Evolutionary conservation across 2,888 invertebrate species (phyloP).

Genomic region (Dryobota labecula): DNA sequence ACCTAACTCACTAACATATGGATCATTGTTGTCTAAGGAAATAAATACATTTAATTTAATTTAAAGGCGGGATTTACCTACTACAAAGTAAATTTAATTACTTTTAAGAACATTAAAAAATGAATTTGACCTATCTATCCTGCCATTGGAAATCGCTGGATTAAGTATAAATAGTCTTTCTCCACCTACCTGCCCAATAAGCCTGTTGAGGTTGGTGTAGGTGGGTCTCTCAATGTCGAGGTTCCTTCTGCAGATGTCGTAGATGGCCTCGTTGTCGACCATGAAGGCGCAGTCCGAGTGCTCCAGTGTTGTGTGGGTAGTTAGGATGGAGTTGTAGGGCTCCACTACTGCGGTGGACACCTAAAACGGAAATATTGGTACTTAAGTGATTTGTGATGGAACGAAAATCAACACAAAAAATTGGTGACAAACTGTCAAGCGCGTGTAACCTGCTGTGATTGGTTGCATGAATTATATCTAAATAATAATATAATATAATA

Average conservation of each 20-base stretch:
- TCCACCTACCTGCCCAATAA: conserved; percentile 93
- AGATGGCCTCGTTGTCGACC: conserved; percentile 97
- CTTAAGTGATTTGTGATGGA: not conserved
- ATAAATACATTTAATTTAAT: too few species aligned
- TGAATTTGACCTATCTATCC: not conserved
- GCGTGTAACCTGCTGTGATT: not conserved
- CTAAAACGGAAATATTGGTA: conserved; percentile 77
- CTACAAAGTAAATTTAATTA: not conserved
- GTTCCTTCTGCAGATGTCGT: conserved; percentile 96
- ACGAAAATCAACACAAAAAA: not conserved
- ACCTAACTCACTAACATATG: too few species aligned
- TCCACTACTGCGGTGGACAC: conserved; percentile 95
- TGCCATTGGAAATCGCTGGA: not conserved
- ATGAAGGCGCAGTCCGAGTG: conserved; percentile 97
- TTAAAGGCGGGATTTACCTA: not conserved
- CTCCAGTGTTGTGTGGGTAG: conserved; percentile 96
- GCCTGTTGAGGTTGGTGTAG: conserved; percentile 96
- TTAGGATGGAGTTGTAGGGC: conserved; percentile 98
- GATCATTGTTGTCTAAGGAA: too few species aligned
- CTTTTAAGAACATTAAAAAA: not conserved
- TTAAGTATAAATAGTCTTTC: not conserved
- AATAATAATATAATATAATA: too few species aligned
- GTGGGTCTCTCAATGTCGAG: conserved; percentile 96
- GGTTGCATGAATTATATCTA: not conserved
- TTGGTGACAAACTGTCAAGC: not conserved